Evolutionary conservation across 1,140 invertebrate genomes (phyloP), one percentile per base, ranked within the genome.

Genomic region (Trichogramma pretiosum): DNA sequence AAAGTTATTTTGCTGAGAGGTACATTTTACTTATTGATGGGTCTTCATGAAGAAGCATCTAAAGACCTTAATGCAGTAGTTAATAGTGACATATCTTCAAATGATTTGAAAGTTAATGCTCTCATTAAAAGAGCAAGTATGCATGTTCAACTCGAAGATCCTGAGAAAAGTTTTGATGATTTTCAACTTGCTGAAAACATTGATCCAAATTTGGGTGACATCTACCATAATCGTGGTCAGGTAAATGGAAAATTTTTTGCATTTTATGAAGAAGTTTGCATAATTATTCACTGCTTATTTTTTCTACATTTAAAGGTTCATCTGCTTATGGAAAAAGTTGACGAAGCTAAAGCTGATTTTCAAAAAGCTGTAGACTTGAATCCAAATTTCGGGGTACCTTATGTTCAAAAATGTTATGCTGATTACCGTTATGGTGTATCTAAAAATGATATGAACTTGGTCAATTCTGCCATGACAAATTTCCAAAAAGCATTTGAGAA

Each of bases 61-160:
- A 61, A 71, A 35, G 91, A 94, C 66, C 79, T 94, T 18, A 70
- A 71, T 46, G 65, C 57, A 16, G 76, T 83, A 51, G 78, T 82
- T 57, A 75, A 79, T 48, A 77, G 76, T 54, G 70, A 74, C 54
- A 66, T 75, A 56, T 70, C 77, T 17, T 68, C 76, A 54, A 63
- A 70, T 1, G 79, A 80, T 53, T 73, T 88, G 2, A 81, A 78
- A 63, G 81, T 86, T 0, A 94, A 93, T 77, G 88, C 90, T 9
- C 69, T 94, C n/a, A 86, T 97, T 30, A 96, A 95, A 67, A 75
- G 86, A 53, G 90, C 88, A 3, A 85, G 84, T 8, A 68, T 93
- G 39, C 77, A 82, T 55, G 84, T 93, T 58, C 89, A 94, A 63
- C 66, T 82, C 37, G 84, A 89, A 50, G 74, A 85, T 50, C 69